Conservation (phyloP, 2,888 invertebrate genomes). For the Prosapia bicincta region DNA sequence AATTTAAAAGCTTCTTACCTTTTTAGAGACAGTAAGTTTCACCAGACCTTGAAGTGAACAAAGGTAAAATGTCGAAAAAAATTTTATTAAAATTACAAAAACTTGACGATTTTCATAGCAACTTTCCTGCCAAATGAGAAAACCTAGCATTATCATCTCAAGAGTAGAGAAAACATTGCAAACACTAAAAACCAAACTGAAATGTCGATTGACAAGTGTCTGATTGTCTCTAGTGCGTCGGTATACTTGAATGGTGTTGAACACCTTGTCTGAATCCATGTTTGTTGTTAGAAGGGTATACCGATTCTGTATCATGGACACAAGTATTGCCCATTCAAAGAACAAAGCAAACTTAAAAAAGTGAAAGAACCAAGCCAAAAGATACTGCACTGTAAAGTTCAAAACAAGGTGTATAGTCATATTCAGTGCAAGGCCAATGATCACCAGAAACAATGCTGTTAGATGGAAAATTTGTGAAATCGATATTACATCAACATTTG, state of each 20-base stretch:
- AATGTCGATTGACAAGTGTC: neutral
- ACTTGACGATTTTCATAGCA: too few species aligned
- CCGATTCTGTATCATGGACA: neutral
- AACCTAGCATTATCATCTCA: neutral
- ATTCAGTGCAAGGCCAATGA: neutral
- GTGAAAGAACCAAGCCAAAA: neutral
- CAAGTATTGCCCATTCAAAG: neutral
- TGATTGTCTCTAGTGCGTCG: neutral
- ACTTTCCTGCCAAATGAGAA: neutral
- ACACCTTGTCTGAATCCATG: neutral
- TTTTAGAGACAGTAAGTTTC: too few species aligned
- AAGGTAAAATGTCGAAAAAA: too few species aligned
- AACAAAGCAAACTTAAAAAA: neutral
- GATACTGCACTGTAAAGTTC: neutral
- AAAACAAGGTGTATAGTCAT: neutral
- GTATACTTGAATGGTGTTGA: neutral
- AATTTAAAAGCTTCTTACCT: too few species aligned
- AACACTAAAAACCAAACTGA: neutral
- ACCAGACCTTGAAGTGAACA: too few species aligned
- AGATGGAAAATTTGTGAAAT: neutral
- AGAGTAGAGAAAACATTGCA: neutral
- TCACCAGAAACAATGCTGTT: neutral
- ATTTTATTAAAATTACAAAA: too few species aligned
- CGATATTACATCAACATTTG: neutral
- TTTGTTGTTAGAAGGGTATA: neutral